Conservation (phyloP, 2,797 vertebrate species). For the Champsocephalus esox region DNA sequence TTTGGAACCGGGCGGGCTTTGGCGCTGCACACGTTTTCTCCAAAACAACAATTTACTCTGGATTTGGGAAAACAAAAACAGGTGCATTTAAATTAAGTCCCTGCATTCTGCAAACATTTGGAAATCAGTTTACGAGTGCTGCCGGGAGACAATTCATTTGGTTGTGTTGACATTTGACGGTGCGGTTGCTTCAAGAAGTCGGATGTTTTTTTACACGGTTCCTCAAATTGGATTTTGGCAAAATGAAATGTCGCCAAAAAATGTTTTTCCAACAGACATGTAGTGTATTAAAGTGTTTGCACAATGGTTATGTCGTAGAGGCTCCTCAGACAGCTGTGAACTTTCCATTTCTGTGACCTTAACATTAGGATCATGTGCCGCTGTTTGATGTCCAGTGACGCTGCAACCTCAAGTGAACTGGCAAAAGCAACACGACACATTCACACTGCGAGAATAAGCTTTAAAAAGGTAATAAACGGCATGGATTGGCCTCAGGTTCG, state of each 20-base stretch:
- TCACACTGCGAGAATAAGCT: not conserved
- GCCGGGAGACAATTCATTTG: slow-evolving; percentile 18
- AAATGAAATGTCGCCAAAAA: not conserved
- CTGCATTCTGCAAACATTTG: slow-evolving; percentile 53
- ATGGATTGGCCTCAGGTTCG: not conserved
- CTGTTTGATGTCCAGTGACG: slow-evolving; percentile 48
- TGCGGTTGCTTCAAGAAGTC: slow-evolving; percentile 9
- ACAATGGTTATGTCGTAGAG: not conserved
- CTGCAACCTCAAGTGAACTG: slow-evolving; percentile 29
- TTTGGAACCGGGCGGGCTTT: slow-evolving; percentile 49
- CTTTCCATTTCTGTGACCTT: slow-evolving; percentile 62
- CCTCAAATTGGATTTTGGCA: slow-evolving; percentile 10
- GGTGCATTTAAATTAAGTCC: slow-evolving; percentile 38
- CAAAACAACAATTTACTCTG: slow-evolving; percentile 48
- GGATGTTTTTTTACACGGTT: not conserved
- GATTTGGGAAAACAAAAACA: slow-evolving; percentile 60
- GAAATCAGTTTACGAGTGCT: slow-evolving; percentile 41
- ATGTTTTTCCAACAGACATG: not conserved
- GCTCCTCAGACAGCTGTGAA: slow-evolving; percentile 54
- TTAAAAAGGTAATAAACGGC: not conserved
- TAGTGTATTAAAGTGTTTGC: not conserved
- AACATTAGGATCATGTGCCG: slow-evolving; percentile 52
- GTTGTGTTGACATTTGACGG: slow-evolving; percentile 24
- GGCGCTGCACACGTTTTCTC: slow-evolving; percentile 44
- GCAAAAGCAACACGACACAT: slow-evolving; percentile 18